Evolutionary conservation across 2,888 invertebrate species (phyloP), one percentile per base, ranked within the genome.

Genomic region (Eudasyphora cyanicolor): DNA sequence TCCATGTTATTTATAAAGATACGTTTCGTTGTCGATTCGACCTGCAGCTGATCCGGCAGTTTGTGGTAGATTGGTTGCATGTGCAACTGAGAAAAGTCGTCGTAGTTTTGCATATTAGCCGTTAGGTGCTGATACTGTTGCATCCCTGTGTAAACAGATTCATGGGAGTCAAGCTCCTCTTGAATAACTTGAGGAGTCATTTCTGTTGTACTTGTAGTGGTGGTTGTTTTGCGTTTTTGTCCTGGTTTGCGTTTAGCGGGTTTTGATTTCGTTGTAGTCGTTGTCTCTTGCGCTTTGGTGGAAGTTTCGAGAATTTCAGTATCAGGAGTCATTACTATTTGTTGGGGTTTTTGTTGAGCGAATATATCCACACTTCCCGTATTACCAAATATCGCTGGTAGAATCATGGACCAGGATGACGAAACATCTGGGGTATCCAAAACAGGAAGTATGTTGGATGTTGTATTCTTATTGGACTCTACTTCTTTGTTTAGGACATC

Each of bases 311-410:
- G 75, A 0, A 93, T 86, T 75, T 93, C 92, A 0, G 92, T 90
- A 60, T 93, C 93, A 3, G 92, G 92, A 1, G 91, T 92, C 92
- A 92, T 92, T 0, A 91, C 90, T 77, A 91, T 90, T 79, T 90
- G 92, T 73, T 89, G 91, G 1, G 89, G 92, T n/a, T 90, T 89
- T 64, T 93, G 94, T 86, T 94, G 93, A 0, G 94, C 93, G 24
- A 93, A 93, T 60, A 94, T 93, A 86, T 95, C 94, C 24, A 84
- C 78, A 19, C 93, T 93, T 7, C 95, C 94, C 7, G 94, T 95
- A 76, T 95, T 95, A 0, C 96, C 95, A 88, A 97, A 95, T 79
- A 97, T 95, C 0, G 96, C 95, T 0, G 97, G 97, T 64, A 97
- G 92, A 84, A 97, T 96, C 89, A 96, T 94, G 85, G 96, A 96